Percentiles rank a stretch among this genome's conserved stretches.
These are phyloP conservation scores for Danio albolineatus DNA, from an alignment of 2,797 vertebrate species.

Conservation along the genomic window DNA sequence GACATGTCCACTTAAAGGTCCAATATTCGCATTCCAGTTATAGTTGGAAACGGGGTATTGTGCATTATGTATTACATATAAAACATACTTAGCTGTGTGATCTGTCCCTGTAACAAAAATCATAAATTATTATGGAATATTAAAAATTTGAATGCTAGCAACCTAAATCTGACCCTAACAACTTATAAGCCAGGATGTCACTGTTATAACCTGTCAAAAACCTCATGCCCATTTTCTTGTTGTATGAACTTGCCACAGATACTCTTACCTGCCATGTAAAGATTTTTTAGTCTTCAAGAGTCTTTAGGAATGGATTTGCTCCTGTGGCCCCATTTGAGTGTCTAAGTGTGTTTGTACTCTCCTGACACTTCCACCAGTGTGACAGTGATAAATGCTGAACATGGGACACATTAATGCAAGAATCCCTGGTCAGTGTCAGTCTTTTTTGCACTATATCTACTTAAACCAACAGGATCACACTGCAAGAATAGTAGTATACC, in stretches of 20 bases:
- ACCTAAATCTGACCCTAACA: neutral
- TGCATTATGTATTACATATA: too few species aligned
- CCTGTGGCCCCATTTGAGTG: slow-evolving; percentile 34
- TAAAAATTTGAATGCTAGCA: neutral
- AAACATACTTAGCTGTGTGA: too few species aligned
- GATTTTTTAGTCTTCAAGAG: slow-evolving; percentile 8
- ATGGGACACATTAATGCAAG: slow-evolving; percentile 97
- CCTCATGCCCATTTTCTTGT: neutral
- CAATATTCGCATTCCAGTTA: too few species aligned
- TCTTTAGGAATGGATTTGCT: slow-evolving; percentile 35
- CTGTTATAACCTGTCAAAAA: neutral
- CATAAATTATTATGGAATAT: neutral
- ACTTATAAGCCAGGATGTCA: neutral
- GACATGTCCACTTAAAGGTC: too few species aligned
- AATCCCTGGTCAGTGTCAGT: slow-evolving; percentile 96
- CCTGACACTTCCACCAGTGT: slow-evolving; percentile 75
- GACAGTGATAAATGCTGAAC: slow-evolving; percentile 99
- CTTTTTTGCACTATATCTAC: slow-evolving; percentile 97
- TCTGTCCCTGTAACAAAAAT: too few species aligned
- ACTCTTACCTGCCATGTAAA: slow-evolving; percentile 31
- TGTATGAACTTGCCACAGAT: slow-evolving; percentile 10
- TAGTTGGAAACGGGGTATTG: too few species aligned
- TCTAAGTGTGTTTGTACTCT: slow-evolving; percentile 39
- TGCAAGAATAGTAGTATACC: slow-evolving; percentile 94
- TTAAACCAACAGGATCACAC: slow-evolving; percentile 99